These are phyloP conservation scores for Enteromius treurensis DNA, from an alignment of 2,797 vertebrate species.

Conservation along the genomic window DNA sequence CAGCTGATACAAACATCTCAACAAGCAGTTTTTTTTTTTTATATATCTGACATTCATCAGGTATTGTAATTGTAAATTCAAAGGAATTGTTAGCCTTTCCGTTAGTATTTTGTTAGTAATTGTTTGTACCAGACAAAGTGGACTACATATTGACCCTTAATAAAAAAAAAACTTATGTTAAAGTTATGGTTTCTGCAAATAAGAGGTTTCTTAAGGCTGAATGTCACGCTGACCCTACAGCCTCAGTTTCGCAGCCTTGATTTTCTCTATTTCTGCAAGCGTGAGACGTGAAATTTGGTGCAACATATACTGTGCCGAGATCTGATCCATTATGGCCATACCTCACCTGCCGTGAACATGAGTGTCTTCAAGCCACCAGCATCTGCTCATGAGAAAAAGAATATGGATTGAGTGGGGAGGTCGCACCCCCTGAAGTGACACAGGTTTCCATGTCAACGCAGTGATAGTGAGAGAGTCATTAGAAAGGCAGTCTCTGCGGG, in stretches of 20 bases:
- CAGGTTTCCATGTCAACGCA: slow-evolving; percentile 59
- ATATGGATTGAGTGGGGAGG: slow-evolving; percentile 30
- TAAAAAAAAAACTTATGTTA: too few relatives aligned
- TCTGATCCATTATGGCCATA: slow-evolving; percentile 39
- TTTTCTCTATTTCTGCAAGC: slow-evolving; percentile 12
- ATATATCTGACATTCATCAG: not conserved
- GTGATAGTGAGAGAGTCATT: slow-evolving; percentile 38
- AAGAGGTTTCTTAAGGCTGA: not conserved
- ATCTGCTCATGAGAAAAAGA: slow-evolving; percentile 11
- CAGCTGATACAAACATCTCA: too few relatives aligned
- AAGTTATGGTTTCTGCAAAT: not conserved
- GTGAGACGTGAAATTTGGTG: slow-evolving; percentile 21
- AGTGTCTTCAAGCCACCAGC: not conserved
- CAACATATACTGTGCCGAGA: slow-evolving; percentile 17
- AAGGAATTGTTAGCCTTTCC: not conserved
- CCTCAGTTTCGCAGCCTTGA: not conserved
- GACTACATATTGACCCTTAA: not conserved
- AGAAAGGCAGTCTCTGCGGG: slow-evolving; percentile 45
- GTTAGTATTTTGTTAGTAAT: too few relatives aligned
- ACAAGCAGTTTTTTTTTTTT: too few relatives aligned
- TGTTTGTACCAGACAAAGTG: not conserved
- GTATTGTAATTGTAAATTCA: too few relatives aligned
- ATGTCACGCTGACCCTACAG: not conserved
- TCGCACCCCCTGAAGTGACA: slow-evolving; percentile 23
- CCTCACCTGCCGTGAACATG: slow-evolving; percentile 40